These are phyloP conservation scores for Phainopepla nitens DNA, from an alignment of 2,113 vertebrate species.

Conservation along the genomic window DNA sequence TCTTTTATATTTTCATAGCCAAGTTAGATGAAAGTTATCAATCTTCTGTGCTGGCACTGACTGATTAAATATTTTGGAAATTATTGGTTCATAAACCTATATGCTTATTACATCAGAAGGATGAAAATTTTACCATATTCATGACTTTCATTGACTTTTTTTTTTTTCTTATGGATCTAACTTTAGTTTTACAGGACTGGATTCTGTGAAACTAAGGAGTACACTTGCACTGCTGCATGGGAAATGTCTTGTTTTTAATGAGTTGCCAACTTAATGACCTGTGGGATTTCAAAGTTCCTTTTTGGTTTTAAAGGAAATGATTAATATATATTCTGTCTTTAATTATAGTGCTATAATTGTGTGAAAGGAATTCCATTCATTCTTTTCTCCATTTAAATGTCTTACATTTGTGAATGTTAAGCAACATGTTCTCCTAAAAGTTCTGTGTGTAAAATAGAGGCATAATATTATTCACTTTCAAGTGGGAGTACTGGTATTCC, in stretches of 20 bases:
- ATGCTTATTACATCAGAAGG: background rate
- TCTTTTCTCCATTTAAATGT: constrained; percentile 41
- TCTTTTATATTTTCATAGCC: background rate
- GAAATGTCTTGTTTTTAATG: constrained; percentile 64
- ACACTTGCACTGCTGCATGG: constrained; percentile 49
- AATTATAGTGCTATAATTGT: constrained; percentile 38
- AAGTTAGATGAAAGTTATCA: background rate
- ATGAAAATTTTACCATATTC: background rate
- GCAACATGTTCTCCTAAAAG: background rate
- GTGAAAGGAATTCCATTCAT: constrained; percentile 60
- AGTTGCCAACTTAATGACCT: constrained; percentile 63
- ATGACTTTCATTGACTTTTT: background rate
- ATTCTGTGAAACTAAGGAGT: constrained; percentile 27
- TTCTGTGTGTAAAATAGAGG: background rate
- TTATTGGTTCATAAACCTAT: background rate
- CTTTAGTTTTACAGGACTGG: background rate
- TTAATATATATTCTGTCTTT: constrained; percentile 63
- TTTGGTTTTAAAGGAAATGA: constrained; percentile 62
- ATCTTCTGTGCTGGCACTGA: background rate
- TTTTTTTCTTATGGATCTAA: background rate
- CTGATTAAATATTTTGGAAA: background rate
- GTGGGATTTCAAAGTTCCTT: constrained; percentile 64
- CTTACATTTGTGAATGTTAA: constrained; percentile 16
- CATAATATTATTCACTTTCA: background rate
- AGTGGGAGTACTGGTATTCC: background rate